These are phyloP conservation scores for Enteromius fasciolatus DNA, from an alignment of 2,797 vertebrate species.

Conservation along the genomic window DNA sequence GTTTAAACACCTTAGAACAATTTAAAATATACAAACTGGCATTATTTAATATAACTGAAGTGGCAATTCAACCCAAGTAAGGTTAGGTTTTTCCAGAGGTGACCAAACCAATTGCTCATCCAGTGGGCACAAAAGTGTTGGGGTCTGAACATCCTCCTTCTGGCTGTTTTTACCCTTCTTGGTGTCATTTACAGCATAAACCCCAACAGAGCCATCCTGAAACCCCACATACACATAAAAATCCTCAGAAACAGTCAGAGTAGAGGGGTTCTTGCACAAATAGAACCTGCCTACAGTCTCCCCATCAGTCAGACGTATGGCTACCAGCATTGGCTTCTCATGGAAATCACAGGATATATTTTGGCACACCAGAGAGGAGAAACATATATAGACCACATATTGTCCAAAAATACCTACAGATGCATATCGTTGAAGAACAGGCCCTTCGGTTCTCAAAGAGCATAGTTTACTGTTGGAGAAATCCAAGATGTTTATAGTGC, in stretches of 20 bases:
- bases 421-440: slow-evolving; percentile 63
- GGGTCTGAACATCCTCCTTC: slow-evolving; percentile 29
- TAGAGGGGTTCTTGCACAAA: slow-evolving; percentile 68
- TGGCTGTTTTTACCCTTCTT: slow-evolving; percentile 32
- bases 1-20: neutral
- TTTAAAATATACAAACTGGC: neutral
- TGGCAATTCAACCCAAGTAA: slow-evolving; percentile 66
- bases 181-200: slow-evolving; percentile 71
- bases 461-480: slow-evolving; percentile 69
- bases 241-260: slow-evolving; percentile 65
- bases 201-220: slow-evolving; percentile 78
- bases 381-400: slow-evolving; percentile 70
- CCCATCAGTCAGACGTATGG: slow-evolving; percentile 70
- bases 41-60: slow-evolving; percentile 28
- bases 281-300: slow-evolving; percentile 68
- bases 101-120: slow-evolving; percentile 64
- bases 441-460: slow-evolving; percentile 67
- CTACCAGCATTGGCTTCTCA: slow-evolving; percentile 67
- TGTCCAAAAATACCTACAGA: slow-evolving; percentile 66
- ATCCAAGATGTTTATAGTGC: slow-evolving; percentile 73
- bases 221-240: slow-evolving; percentile 77
- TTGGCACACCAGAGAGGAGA: slow-evolving; percentile 19
- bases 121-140: slow-evolving; percentile 60
- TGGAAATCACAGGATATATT: slow-evolving; percentile 67
- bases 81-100: slow-evolving; percentile 64